Evolutionary conservation across 2,113 vertebrate genomes (phyloP).

Genomic region (Bostrychus sinensis): DNA sequence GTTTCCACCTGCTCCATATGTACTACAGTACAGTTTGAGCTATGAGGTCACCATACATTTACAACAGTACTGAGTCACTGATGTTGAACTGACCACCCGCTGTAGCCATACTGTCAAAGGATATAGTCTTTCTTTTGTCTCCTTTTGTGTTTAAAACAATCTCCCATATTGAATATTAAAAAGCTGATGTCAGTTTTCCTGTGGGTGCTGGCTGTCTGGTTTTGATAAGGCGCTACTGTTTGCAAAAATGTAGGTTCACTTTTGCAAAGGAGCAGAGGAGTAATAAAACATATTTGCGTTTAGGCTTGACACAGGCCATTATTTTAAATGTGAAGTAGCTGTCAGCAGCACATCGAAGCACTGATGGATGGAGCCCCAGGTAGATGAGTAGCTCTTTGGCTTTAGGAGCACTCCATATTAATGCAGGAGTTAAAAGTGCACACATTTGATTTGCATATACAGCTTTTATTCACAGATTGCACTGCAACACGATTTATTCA

Average conservation of each 20-base stretch:
- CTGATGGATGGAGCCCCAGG: slow-evolving; percentile 49
- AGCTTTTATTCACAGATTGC: neutral
- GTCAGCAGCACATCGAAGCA: slow-evolving; percentile 29
- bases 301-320: slow-evolving; percentile 52
- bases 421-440: slow-evolving; percentile 7
- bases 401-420: slow-evolving; percentile 23
- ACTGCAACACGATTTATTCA: neutral
- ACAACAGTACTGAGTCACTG: no score
- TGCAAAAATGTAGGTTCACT: neutral
- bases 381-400: slow-evolving; percentile 26
- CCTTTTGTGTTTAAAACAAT: neutral
- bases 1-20: slow-evolving; percentile 35
- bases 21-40: slow-evolving; percentile 15
- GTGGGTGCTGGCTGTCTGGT: no score
- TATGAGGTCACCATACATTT: neutral
- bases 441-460: slow-evolving; percentile 4
- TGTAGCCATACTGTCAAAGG: no score
- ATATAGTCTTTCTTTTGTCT: neutral
- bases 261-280: neutral
- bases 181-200: neutral
- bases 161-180: neutral
- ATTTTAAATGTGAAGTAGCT: slow-evolving; percentile 47
- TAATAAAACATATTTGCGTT: slow-evolving; percentile 56
- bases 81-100: no score
- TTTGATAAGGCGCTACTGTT: slow-evolving; percentile 15